phyloP scores from a whole-genome alignment of 2,113 vertebrate species.

The Glaucomys volans region DNA sequence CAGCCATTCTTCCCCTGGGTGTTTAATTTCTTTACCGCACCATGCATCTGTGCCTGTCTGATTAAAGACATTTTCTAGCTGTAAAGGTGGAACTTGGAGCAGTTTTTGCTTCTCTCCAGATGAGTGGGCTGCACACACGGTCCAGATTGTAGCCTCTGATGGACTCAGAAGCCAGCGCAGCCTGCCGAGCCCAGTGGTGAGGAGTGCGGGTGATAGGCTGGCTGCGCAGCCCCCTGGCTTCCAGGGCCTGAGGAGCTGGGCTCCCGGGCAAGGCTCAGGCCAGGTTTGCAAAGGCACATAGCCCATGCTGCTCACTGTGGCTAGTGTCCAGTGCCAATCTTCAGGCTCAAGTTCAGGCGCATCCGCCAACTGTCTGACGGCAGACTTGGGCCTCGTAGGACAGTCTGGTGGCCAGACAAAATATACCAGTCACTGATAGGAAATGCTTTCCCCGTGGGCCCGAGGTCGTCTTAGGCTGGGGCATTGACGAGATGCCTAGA shows the following conservation, averaged over 20 bases:
- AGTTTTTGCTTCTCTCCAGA: neutral
- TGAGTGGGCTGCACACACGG: neutral
- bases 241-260: neutral
- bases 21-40: neutral
- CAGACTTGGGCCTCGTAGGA: neutral
- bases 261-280: neutral
- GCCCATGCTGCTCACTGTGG: no score
- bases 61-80: neutral
- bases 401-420: neutral
- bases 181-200: fast-evolving
- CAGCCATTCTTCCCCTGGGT: fast-evolving
- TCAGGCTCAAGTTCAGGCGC: neutral
- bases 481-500: neutral
- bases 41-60: neutral
- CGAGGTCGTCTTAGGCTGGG: neutral
- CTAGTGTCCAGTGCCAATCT: no score
- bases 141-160: fast-evolving
- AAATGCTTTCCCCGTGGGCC: neutral
- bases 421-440: no score
- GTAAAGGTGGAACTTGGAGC: neutral
- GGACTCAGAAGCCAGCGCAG: neutral
- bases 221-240: neutral
- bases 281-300: neutral
- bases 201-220: neutral
- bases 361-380: neutral